These are phyloP conservation scores for Megaceryle maxima DNA, from an alignment of 2,113 vertebrate species.

Conservation along the genomic window DNA sequence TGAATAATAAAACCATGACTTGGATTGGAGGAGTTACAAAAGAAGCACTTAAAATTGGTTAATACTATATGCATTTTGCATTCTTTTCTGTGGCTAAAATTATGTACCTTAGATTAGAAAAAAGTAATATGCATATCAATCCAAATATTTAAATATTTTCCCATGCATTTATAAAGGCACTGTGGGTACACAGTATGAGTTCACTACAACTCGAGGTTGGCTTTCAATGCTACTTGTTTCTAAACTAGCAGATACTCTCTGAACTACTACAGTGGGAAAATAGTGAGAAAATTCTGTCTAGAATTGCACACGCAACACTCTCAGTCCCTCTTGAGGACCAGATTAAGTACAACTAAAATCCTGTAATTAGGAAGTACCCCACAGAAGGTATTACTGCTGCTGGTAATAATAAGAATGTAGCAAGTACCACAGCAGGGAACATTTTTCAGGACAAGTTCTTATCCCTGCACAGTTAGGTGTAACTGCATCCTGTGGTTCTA, in stretches of 20 bases:
- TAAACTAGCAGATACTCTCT: neutral
- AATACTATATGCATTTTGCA: neutral
- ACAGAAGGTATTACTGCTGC: neutral
- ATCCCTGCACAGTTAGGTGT: neutral
- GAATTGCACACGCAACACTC: neutral
- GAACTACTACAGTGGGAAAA: neutral
- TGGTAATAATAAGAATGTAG: neutral
- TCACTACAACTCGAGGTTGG: neutral
- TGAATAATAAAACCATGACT: neutral
- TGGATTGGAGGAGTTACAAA: neutral
- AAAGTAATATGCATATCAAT: neutral
- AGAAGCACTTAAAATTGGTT: neutral
- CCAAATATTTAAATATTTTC: neutral
- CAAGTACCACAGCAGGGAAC: neutral
- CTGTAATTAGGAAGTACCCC: neutral
- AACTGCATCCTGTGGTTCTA: neutral
- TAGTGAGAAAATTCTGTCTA: neutral
- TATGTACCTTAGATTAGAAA: neutral
- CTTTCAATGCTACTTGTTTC: neutral
- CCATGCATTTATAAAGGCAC: neutral
- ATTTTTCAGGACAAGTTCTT: neutral
- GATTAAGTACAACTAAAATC: neutral
- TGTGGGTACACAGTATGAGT: neutral
- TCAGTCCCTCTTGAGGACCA: neutral
- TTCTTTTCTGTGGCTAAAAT: neutral